Evolutionary conservation across 2,888 invertebrate species (phyloP).

Genomic region (Cosmopolites sordidus): DNA sequence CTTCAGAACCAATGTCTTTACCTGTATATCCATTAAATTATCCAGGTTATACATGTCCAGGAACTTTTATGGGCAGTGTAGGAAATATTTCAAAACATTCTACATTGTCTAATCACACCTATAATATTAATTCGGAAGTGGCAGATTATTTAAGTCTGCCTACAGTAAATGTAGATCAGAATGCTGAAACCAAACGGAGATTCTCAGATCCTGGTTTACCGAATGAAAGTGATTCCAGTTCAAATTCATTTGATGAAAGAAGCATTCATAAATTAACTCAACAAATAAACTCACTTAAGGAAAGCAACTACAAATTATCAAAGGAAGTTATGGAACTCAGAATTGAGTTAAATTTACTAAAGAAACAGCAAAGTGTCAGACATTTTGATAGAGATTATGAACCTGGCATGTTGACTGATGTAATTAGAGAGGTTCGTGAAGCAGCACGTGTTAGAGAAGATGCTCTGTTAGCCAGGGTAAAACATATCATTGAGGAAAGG

Average conservation of each 20-base stretch:
- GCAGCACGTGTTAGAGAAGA: constrained; percentile 69
- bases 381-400: constrained; percentile 54
- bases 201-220: constrained; percentile 66
- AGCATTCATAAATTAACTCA: constrained; percentile 63
- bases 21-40: constrained; percentile 60
- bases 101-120: constrained; percentile 26
- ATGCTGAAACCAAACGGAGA: constrained; percentile 52
- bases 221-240: constrained; percentile 47
- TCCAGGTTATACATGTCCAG: constrained; percentile 36
- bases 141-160: constrained; percentile 64
- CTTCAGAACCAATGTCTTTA: constrained; percentile 61
- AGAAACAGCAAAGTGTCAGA: constrained; percentile 40
- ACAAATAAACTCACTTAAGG: constrained; percentile 67
- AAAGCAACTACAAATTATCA: constrained; percentile 68
- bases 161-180: constrained; percentile 60
- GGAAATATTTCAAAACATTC: constrained; percentile 33
- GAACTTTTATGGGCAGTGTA: constrained; percentile 31
- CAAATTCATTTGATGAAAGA: constrained; percentile 57
- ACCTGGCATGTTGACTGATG: constrained; percentile 69
- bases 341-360: constrained; percentile 53
- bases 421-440: constrained; percentile 69
- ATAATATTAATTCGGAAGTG: constrained; percentile 32
- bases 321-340: constrained; percentile 71
- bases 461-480: constrained; percentile 60
- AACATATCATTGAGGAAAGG: constrained; percentile 58